Base-by-base conservation (phyloP, 2,888 invertebrate species). In the Parnassius orleans region DNA sequence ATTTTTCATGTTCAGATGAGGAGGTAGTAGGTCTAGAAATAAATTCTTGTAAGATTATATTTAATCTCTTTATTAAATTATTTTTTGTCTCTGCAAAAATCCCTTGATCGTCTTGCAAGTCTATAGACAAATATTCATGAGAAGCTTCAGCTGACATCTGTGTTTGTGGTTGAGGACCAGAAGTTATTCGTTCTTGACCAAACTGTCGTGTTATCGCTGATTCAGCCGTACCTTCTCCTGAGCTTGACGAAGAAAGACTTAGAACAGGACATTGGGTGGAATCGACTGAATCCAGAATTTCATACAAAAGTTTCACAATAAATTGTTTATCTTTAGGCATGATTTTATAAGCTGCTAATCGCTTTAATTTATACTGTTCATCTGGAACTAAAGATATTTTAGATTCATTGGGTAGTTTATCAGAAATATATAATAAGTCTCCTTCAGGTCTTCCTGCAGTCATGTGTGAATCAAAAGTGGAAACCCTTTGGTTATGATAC, bases 231-330 rank as follows among this genome's bases (percentile, higher is more conserved):
- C n/a, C 62, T 53, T 57, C 43, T 7, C 59, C 63, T 10, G 64
- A 60, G 24, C 51, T 46, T n/a, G 65, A 54, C n/a, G 61, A 54
- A 33, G 54, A 51, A 54, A 50, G 33, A 51, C 56, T 46, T 62
- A 56, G 10, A 64, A 56, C 11, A 71, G 63, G 19, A 52, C 11
- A 11, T 53, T n/a, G 48, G 3, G 19, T 19, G 42, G 53, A 51
- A 19, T 69, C 61, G 9, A 83, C 61, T 14, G 24, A 44, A 3
- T 82, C 77, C 1, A 88, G 2, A 53, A 85, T 61, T 59, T 83
- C 72, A 53, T 81, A 75, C 7, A 88, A 10, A 14, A 79, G 68
- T 66, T 73, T 72, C 0, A 80, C 73, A 59, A 88, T 81, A 62
- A 86, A 87, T 15, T 70, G 66, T 10, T 74, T 70, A 15, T 82